Evolutionary conservation across 2,113 vertebrate genomes (phyloP).

Genomic region (Erythrolamprus reginae): DNA sequence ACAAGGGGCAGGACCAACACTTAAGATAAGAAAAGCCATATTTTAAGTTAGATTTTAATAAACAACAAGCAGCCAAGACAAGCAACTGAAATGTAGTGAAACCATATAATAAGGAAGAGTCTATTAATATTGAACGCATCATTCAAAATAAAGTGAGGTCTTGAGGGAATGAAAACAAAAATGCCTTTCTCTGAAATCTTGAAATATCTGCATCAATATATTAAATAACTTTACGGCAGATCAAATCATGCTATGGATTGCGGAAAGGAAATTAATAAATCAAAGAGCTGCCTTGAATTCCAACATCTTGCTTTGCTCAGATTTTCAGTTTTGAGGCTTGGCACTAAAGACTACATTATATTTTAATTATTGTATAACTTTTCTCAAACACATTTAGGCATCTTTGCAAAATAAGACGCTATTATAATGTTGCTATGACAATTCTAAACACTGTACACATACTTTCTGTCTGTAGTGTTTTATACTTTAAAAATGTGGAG

Average conservation of each 20-base stretch:
- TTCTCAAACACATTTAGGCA: slow-evolving; percentile 38
- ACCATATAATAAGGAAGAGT: slow-evolving; percentile 17
- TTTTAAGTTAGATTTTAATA: slow-evolving; percentile 9
- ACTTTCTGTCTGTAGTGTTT: slow-evolving; percentile 36
- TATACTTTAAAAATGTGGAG: slow-evolving; percentile 39
- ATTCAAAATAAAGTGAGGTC: slow-evolving; percentile 24
- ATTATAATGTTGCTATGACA: slow-evolving; percentile 56
- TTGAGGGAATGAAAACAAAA: slow-evolving; percentile 9
- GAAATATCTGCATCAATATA: background rate
- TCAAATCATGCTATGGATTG: slow-evolving; percentile 9
- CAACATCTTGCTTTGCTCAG: background rate
- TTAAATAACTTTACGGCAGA: slow-evolving; percentile 13
- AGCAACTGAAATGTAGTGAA: slow-evolving; percentile 11
- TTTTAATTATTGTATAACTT: slow-evolving; percentile 40
- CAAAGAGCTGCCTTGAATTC: slow-evolving; percentile 12
- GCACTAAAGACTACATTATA: background rate
- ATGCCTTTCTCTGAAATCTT: background rate
- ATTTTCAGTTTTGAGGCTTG: slow-evolving; percentile 11
- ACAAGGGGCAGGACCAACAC: background rate
- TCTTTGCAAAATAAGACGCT: slow-evolving; percentile 42
- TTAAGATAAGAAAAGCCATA: background rate
- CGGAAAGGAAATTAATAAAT: background rate
- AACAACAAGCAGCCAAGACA: background rate
- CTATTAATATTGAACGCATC: slow-evolving; percentile 1
- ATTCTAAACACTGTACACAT: slow-evolving; percentile 31